Base-by-base conservation (phyloP, 2,888 invertebrate species). In the Epirrita christyi region DNA sequence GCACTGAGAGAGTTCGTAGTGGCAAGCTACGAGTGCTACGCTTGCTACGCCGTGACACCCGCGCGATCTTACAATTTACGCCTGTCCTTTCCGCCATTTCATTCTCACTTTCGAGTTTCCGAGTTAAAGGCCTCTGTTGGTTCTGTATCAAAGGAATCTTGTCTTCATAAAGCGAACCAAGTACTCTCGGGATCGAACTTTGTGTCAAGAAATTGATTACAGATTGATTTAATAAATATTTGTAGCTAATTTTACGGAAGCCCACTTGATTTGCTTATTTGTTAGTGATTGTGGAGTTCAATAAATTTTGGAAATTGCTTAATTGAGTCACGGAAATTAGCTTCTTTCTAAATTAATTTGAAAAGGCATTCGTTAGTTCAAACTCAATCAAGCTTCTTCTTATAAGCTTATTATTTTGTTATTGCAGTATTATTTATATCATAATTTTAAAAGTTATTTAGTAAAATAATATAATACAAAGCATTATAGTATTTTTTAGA, bases 161-260 rank as follows among this genome's bases (percentile, higher is more conserved):
- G 29, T 42, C 34, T 41, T 36, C 6, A 42, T 32, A 46, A 45
- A 32, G 48, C 8, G 66, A 70, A 68, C 66, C 61, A 68, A 71
- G 67, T 58, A 29, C 40, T 56, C 44, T 43, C 42, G 61, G 43
- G 29, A 41, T 36, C 32, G 44, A 56, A 46, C 51, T 50, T 32
- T 46, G 42, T 11, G 6, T 43, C 41, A 37, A 34, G 27, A 59
- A 53, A 38, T 51, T 58, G 54, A 53, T 45, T 59, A 59, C 37
- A 47, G 21, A 59, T 57, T 50, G 15, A 21, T 44, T 57, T 59
- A 50, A 64, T 52, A 50, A 54, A 34, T 49, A 13, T n/a, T 48
- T 48, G 43, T 27, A 54, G 47, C 61, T 29, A 47, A 45, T 50
- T 41, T 52, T 7, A 29, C 32, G 43, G 36, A 51, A 48, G 47